phyloP scores from a whole-genome alignment of 2,797 vertebrate genomes.

The Clarias pachynema region DNA sequence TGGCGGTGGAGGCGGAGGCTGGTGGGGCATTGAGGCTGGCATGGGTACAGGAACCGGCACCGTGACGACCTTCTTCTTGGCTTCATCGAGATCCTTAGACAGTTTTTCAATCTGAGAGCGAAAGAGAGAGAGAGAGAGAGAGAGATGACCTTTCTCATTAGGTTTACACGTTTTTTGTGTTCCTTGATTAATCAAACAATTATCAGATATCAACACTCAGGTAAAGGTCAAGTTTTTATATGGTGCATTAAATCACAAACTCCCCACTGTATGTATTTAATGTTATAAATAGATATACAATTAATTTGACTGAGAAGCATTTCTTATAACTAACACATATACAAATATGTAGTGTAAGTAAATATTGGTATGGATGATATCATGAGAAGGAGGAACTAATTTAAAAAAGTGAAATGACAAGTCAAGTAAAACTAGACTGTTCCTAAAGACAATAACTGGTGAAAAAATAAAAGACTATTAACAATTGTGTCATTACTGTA shows the following conservation, averaged over 20 bases:
- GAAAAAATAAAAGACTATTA: too few species aligned
- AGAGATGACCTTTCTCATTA: conserved; percentile 17
- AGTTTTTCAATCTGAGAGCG: conserved; percentile 76
- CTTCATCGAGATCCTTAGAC: conserved; percentile 81
- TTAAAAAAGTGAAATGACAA: not conserved
- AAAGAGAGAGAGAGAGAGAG: conserved; percentile 47
- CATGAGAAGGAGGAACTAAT: too few species aligned
- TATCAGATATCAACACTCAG: not conserved
- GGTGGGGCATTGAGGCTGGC: conserved; percentile 51
- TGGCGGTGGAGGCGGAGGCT: conserved; percentile 41
- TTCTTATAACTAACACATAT: not conserved
- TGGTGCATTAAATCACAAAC: not conserved
- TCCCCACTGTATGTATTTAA: not conserved
- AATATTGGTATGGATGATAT: not conserved
- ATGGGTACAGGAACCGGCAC: conserved; percentile 60
- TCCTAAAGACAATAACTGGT: not conserved
- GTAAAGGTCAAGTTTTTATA: not conserved
- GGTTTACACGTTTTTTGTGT: not conserved
- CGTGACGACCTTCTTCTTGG: conserved; percentile 75
- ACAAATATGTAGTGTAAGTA: not conserved
- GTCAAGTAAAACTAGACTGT: not conserved
- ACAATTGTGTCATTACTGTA: not conserved
- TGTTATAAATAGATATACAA: not conserved
- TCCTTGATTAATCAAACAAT: not conserved
- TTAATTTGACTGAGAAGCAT: not conserved